Conservation (phyloP, 2,888 invertebrate genomes). For the Drosophila barbarae region DNA sequence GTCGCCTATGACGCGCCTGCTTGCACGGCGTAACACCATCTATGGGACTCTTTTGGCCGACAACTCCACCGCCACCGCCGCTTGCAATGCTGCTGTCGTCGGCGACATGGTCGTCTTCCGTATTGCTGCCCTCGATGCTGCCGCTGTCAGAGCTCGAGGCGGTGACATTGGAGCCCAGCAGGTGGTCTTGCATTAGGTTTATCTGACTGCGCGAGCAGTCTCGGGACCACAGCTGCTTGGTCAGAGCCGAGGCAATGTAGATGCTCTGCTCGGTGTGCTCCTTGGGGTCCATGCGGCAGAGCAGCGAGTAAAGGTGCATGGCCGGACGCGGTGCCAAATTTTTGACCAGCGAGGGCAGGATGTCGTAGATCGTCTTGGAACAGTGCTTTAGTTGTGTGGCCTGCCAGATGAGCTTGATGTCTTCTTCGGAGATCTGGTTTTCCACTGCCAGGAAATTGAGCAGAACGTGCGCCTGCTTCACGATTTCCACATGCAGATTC, state of each 20-base stretch:
- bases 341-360: slow-evolving; percentile 93
- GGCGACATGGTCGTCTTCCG: slow-evolving; percentile 86
- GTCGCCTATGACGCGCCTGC: slow-evolving; percentile 78
- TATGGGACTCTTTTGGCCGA: slow-evolving; percentile 79
- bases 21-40: slow-evolving; percentile 82
- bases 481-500: slow-evolving; percentile 95
- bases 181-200: slow-evolving; percentile 77
- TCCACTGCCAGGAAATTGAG: slow-evolving; percentile 95
- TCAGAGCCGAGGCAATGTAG: slow-evolving; percentile 92
- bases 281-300: slow-evolving; percentile 93
- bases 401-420: slow-evolving; percentile 96
- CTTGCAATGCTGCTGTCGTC: slow-evolving; percentile 83
- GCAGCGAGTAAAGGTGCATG: slow-evolving; percentile 90
- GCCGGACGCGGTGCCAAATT: slow-evolving; percentile 93
- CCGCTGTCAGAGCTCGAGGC: slow-evolving; percentile 88
- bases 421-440: slow-evolving; percentile 92
- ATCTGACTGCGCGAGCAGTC: slow-evolving; percentile 81
- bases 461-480: slow-evolving; percentile 96
- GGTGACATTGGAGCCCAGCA: slow-evolving; percentile 81
- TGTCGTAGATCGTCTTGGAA: slow-evolving; percentile 94
- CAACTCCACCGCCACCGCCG: slow-evolving; percentile 36
- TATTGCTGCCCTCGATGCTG: slow-evolving; percentile 89
- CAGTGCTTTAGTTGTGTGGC: slow-evolving; percentile 97
- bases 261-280: slow-evolving; percentile 96
- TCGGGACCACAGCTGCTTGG: slow-evolving; percentile 94